Percentiles rank a stretch among this genome's conserved stretches.
These are phyloP conservation scores for Huso huso DNA, from an alignment of 2,797 vertebrate species.

Conservation along the genomic window DNA sequence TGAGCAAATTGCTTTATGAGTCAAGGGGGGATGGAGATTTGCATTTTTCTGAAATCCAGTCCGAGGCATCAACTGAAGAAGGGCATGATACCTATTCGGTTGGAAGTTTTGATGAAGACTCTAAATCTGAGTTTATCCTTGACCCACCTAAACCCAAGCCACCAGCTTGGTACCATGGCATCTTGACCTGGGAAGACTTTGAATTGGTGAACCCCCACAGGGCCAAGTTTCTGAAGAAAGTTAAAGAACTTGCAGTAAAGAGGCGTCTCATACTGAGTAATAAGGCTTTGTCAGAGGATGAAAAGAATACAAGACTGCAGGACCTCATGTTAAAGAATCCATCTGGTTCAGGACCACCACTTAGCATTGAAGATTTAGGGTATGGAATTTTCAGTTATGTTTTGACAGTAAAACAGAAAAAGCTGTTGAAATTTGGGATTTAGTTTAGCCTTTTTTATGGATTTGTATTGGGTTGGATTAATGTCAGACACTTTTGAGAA, in stretches of 20 bases:
- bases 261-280: conserved; percentile 84
- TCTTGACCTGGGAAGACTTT: conserved; percentile 97
- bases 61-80: conserved; percentile 92
- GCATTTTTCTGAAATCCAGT: conserved; percentile 78
- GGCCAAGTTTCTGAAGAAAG: conserved; percentile 89
- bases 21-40: conserved; percentile 71
- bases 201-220: conserved; percentile 93
- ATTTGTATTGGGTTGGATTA: too few species aligned
- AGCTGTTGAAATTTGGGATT: too few species aligned
- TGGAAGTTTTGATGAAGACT: conserved; percentile 93
- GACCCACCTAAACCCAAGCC: conserved; percentile 96
- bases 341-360: conserved; percentile 83
- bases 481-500: too few species aligned
- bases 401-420: background rate
- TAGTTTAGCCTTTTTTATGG: too few species aligned
- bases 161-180: conserved; percentile 96
- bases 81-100: conserved; percentile 87
- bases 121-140: conserved; percentile 97
- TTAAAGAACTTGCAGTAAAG: conserved; percentile 89
- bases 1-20: conserved; percentile 93
- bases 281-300: conserved; percentile 87
- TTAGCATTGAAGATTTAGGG: conserved; percentile 94
- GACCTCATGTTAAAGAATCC: conserved; percentile 94
- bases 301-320: conserved; percentile 94
- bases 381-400: conserved; percentile 43